phyloP scores from a whole-genome alignment of 2,888 invertebrate species.

The Chironomus tentans region DNA sequence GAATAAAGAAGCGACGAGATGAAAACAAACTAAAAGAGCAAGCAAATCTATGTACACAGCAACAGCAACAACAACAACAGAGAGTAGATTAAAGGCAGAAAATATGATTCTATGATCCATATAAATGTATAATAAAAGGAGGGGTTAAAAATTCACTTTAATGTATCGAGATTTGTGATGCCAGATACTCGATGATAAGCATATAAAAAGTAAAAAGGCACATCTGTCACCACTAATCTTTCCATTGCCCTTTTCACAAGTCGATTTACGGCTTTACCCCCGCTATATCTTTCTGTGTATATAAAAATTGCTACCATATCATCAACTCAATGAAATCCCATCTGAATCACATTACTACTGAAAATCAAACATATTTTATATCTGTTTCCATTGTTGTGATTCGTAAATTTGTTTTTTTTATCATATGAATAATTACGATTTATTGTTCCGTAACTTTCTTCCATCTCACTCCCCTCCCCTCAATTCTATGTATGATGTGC shows the following conservation, averaged over 20 bases:
- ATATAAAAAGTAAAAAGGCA: background rate
- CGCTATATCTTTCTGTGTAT: background rate
- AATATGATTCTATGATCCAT: slow-evolving; percentile 22
- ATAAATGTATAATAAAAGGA: background rate
- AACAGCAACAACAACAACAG: background rate
- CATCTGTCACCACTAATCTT: slow-evolving; percentile 25
- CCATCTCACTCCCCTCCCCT: background rate
- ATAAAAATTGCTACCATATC: slow-evolving; percentile 1
- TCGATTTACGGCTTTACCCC: slow-evolving; percentile 1
- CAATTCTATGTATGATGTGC: background rate
- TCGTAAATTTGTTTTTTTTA: slow-evolving; percentile 18
- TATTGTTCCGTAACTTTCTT: slow-evolving; percentile 8
- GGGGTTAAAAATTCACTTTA: slow-evolving; percentile 24
- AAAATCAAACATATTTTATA: slow-evolving; percentile 11
- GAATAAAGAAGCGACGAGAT: background rate
- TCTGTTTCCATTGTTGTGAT: slow-evolving; percentile 14
- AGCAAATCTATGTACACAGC: background rate
- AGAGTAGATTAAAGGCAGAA: slow-evolving; percentile 17
- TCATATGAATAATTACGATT: slow-evolving; percentile 18
- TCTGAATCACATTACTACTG: slow-evolving; percentile 7
- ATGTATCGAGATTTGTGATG: slow-evolving; percentile 20
- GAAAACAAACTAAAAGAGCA: background rate
- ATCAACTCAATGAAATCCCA: slow-evolving; percentile 18
- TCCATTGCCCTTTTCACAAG: background rate
- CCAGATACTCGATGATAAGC: slow-evolving; percentile 6